Base-by-base conservation (phyloP, 2,797 vertebrate species). In the Falco cherrug region DNA sequence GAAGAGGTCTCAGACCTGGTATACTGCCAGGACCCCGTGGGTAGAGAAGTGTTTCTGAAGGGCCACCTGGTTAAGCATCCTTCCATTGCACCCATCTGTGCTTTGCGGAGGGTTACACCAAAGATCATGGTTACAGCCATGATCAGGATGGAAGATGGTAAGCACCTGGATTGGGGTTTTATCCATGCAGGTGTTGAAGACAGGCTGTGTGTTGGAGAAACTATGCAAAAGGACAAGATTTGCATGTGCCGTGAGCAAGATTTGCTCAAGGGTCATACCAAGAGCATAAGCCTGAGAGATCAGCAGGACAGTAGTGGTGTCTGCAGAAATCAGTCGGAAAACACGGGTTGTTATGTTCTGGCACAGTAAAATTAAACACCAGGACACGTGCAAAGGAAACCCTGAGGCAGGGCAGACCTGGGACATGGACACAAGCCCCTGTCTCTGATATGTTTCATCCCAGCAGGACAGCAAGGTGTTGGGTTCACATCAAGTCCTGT, bases 41-140 rank as follows among this genome's bases (percentile, higher is more conserved):
- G 33, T 37, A 41, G 9, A 82, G 48, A 70, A 85, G 67, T 7
- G 0, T 50, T 50, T 81, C 31, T 63, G n/a, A 53, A 70, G 56
- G 37, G 57, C 13, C 74, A 65, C 20, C 14, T 24, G 31, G 25
- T 65, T n/a, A 53, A 10, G 7, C 65, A 22, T 74, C 43, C 25
- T 16, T 67, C 59, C 41, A 25, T 12, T 0, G 0, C 47, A 65
- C 3, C 4, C 37, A 8, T 17, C 16, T 57, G 45, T 35, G 31
- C 21, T 68, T 39, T 39, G 20, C 26, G 59, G 3, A 68, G 22
- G 7, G 14, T 3, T 65, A 18, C 24, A 48, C 11, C 31, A 57
- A 48, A 28, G 10, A 39, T 39, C 39, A 39, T 39, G 37, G 8
- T 41, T 68, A 20, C 14, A 3, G 20, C 13, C 3, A 1, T 22